Percentiles rank a stretch among this genome's conserved stretches.
These are phyloP conservation scores for Neoarius graeffei DNA, from an alignment of 2,113 vertebrate genomes.

Conservation along the genomic window DNA sequence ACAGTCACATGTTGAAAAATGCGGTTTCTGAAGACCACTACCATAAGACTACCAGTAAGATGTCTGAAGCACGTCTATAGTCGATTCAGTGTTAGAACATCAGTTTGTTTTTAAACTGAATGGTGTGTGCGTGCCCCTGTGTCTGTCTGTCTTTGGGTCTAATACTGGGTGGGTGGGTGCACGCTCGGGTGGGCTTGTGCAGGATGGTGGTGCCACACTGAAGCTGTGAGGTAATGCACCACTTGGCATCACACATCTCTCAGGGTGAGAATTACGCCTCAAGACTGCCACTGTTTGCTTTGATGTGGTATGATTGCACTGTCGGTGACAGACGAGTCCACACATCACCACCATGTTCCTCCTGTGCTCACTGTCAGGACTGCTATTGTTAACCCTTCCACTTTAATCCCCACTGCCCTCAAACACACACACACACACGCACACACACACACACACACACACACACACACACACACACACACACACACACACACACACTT, in stretches of 20 bases:
- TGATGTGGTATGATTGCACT: slow-evolving; percentile 72
- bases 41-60: slow-evolving; percentile 36
- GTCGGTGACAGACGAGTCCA: slow-evolving; percentile 55
- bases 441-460: slow-evolving; percentile 29
- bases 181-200: slow-evolving; percentile 55
- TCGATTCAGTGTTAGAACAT: neutral
- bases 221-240: slow-evolving; percentile 37
- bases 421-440: slow-evolving; percentile 24
- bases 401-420: slow-evolving; percentile 1
- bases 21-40: slow-evolving; percentile 41
- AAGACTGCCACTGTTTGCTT: slow-evolving; percentile 70
- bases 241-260: slow-evolving; percentile 60
- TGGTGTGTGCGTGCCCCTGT: slow-evolving; percentile 28
- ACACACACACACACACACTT: slow-evolving; percentile 27
- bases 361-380: slow-evolving; percentile 30
- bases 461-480: slow-evolving; percentile 28
- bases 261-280: slow-evolving; percentile 69
- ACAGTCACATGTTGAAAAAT: slow-evolving; percentile 42
- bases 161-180: neutral
- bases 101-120: neutral
- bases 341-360: slow-evolving; percentile 52
- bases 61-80: slow-evolving; percentile 8
- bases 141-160: slow-evolving; percentile 44
- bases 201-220: slow-evolving; percentile 34
- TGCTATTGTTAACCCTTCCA: slow-evolving; percentile 42